Conservation (phyloP, 2,888 invertebrate genomes). For the Tolmerus cingulatus region DNA sequence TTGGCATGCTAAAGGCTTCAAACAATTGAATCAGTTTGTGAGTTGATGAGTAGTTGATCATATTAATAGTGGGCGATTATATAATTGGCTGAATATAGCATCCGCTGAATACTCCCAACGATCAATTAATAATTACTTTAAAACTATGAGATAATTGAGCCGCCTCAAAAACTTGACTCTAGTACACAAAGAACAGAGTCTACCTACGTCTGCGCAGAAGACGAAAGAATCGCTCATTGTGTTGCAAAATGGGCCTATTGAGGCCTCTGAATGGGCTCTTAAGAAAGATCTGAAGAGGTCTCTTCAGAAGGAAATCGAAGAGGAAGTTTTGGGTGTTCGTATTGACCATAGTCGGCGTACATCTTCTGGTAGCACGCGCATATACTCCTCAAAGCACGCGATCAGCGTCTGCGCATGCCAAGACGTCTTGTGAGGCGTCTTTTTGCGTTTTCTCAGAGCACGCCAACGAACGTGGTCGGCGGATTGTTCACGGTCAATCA, state of each 20-base stretch:
- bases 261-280: not conserved
- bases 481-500: not conserved
- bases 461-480: not conserved
- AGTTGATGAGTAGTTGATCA: not conserved
- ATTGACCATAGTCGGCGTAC: not conserved
- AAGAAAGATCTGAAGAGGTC: not conserved
- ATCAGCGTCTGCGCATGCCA: not conserved
- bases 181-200: not conserved
- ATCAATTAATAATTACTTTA: constrained; percentile 1
- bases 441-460: not conserved
- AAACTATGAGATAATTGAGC: not conserved
- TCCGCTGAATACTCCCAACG: not conserved
- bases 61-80: not conserved
- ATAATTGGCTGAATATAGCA: not conserved
- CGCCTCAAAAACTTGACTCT: not conserved
- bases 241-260: not conserved
- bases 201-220: not conserved
- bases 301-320: not conserved
- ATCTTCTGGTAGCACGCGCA: not conserved
- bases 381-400: not conserved
- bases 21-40: too few relatives aligned
- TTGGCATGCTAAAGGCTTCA: too few relatives aligned
- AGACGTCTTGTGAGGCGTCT: not conserved
- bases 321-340: not conserved
- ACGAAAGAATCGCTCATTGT: not conserved